Percentiles rank a stretch among this genome's conserved stretches.
Conservation (phyloP, 2,113 vertebrate genomes). For the Anguilla japonica region DNA sequence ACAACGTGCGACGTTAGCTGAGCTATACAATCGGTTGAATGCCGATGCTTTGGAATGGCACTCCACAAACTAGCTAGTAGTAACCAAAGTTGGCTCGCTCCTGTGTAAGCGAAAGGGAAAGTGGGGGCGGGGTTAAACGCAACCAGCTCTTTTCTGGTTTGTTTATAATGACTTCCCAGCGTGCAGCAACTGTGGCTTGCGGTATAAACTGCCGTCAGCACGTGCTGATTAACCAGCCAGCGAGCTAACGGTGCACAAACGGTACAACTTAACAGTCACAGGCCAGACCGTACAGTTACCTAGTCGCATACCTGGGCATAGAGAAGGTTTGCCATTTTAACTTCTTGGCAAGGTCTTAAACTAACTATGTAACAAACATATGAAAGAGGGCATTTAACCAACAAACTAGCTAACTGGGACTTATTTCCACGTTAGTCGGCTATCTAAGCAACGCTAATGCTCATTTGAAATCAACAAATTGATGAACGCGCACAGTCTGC, state of each 20-base stretch:
- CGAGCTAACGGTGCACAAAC: neutral
- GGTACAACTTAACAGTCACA: too few relatives aligned
- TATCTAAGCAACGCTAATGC: neutral
- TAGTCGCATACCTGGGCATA: neutral
- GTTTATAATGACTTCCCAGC: slow-evolving; percentile 39
- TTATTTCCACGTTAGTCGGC: neutral
- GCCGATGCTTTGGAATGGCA: too few relatives aligned
- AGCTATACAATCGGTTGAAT: too few relatives aligned
- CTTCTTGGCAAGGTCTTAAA: neutral
- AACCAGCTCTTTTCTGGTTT: slow-evolving; percentile 25
- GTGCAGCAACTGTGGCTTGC: neutral
- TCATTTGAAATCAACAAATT: neutral
- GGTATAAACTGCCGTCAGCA: neutral
- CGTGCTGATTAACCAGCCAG: neutral
- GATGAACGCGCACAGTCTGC: too few relatives aligned
- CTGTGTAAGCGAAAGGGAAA: slow-evolving; percentile 19
- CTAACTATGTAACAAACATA: neutral
- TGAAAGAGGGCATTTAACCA: neutral
- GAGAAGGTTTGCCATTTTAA: neutral
- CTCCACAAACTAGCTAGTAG: too few relatives aligned
- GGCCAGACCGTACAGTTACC: neutral
- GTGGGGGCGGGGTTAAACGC: slow-evolving; percentile 29
- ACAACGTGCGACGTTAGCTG: too few relatives aligned
- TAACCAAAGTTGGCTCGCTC: neutral
- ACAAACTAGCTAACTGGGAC: neutral